Conservation (phyloP, 2,797 vertebrate species). For the Labroides dimidiatus region DNA sequence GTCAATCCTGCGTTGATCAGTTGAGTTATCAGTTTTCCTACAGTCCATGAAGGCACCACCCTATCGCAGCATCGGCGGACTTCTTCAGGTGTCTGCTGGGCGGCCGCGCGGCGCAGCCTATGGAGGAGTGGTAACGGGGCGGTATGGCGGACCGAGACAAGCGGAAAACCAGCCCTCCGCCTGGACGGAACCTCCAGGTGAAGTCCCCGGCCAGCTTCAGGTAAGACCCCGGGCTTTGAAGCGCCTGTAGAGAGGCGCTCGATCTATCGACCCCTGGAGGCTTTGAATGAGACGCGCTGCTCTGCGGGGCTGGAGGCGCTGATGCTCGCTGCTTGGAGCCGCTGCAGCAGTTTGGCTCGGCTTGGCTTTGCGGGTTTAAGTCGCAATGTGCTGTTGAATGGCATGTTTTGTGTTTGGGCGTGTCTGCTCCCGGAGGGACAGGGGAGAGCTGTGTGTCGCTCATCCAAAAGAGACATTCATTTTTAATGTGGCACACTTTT, state of each 20-base stretch:
- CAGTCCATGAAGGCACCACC: slow-evolving; percentile 48
- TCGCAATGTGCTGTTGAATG: slow-evolving; percentile 30
- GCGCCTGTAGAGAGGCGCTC: neutral
- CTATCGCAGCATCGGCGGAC: slow-evolving; percentile 50
- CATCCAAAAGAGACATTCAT: neutral
- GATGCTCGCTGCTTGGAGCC: slow-evolving; percentile 20
- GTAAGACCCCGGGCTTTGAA: slow-evolving; percentile 46
- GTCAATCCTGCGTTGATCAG: neutral
- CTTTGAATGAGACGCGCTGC: slow-evolving; percentile 7
- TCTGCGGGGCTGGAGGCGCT: slow-evolving; percentile 24
- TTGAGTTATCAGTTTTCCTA: slow-evolving; percentile 34
- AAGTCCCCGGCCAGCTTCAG: slow-evolving; percentile 70
- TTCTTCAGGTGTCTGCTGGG: slow-evolving; percentile 61
- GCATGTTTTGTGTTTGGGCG: slow-evolving; percentile 65
- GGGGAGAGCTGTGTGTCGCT: slow-evolving; percentile 1
- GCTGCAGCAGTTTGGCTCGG: slow-evolving; percentile 16
- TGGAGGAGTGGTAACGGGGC: slow-evolving; percentile 64
- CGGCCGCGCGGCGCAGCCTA: slow-evolving; percentile 50
- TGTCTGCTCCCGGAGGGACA: slow-evolving; percentile 54
- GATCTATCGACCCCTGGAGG: neutral
- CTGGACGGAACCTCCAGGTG: slow-evolving; percentile 61
- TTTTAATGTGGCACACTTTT: slow-evolving; percentile 21
- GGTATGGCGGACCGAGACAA: slow-evolving; percentile 92
- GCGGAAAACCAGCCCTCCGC: slow-evolving; percentile 80
- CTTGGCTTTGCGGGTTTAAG: slow-evolving; percentile 13